Evolutionary conservation across 1,140 invertebrate species (phyloP).

Genomic region (Paralvinella palmiformis): DNA sequence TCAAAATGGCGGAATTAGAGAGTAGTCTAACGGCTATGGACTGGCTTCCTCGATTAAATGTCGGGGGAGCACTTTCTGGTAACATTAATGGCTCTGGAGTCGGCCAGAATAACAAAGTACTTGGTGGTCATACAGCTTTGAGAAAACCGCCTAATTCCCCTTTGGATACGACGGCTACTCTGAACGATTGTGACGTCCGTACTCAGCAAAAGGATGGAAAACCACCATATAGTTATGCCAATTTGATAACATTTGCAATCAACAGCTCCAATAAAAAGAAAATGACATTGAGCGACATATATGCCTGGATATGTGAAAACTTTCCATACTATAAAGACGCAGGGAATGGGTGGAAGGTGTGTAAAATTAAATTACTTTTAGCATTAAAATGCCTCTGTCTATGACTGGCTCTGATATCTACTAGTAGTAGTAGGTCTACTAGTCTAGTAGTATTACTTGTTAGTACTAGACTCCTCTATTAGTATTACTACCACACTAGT

Average conservation of each 20-base stretch:
- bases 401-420: no score
- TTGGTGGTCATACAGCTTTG: constrained; percentile 31
- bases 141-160: constrained; percentile 39
- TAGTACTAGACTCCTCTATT: no score
- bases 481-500: no score
- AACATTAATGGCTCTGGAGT: constrained; percentile 26
- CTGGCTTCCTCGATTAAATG: constrained; percentile 55
- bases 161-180: constrained; percentile 35
- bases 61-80: constrained; percentile 44
- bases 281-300: constrained; percentile 56
- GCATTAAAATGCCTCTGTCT: neutral
- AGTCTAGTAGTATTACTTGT: no score
- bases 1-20: no score
- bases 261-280: constrained; percentile 59
- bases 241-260: constrained; percentile 65
- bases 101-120: constrained; percentile 23
- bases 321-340: constrained; percentile 62
- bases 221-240: constrained; percentile 63
- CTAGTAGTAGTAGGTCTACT: no score
- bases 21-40: constrained; percentile 56
- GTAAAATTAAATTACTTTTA: constrained; percentile 18
- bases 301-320: constrained; percentile 54
- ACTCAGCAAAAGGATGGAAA: constrained; percentile 51
- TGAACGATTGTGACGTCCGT: constrained; percentile 32
- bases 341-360: constrained; percentile 67